Evolutionary conservation across 2,797 vertebrate species (phyloP).

Genomic region (Gallinago nigripennis): DNA sequence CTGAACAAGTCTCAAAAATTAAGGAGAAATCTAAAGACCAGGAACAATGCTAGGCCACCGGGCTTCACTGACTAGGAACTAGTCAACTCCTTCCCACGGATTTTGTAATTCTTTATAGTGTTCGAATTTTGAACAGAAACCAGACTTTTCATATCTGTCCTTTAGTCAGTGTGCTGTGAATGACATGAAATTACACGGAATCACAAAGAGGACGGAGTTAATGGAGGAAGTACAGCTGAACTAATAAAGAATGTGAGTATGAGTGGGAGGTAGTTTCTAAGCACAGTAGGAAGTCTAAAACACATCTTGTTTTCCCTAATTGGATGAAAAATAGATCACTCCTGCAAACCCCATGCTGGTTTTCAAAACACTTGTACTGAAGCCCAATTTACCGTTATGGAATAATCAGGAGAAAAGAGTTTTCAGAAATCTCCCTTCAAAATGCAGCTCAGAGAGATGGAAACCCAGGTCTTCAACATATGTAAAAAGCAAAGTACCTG

Average conservation of each 20-base stretch:
- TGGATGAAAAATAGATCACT: constrained; percentile 54
- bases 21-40: neutral
- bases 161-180: neutral
- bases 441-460: neutral
- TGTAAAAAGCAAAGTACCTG: neutral
- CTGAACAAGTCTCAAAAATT: neutral
- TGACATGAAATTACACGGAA: neutral
- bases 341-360: neutral
- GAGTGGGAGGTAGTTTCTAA: neutral
- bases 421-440: neutral
- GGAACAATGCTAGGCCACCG: neutral
- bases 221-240: constrained; percentile 6
- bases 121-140: neutral
- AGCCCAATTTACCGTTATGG: constrained; percentile 15
- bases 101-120: neutral
- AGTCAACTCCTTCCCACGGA: neutral
- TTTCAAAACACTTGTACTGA: constrained; percentile 23
- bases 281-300: constrained; percentile 1
- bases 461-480: neutral
- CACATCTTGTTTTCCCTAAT: constrained; percentile 27
- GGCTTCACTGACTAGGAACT: neutral
- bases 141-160: neutral
- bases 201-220: neutral
- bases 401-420: constrained; percentile 8
- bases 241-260: neutral